These are phyloP conservation scores for Heliangelus exortis DNA, from an alignment of 2,797 vertebrate species.

Conservation along the genomic window DNA sequence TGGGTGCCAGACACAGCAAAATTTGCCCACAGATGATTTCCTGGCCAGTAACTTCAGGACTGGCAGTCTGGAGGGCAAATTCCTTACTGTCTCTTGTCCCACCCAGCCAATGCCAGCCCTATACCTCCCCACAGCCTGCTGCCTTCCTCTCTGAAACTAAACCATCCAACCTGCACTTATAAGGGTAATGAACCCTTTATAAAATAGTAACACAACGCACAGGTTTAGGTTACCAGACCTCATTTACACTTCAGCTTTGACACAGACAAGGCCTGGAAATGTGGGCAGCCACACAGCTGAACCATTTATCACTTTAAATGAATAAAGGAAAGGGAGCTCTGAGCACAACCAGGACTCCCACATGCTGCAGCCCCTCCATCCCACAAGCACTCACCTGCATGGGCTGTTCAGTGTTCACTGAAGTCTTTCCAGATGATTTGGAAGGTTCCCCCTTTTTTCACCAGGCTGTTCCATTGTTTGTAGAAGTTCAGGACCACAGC, in stretches of 20 bases:
- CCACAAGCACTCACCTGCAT: not conserved
- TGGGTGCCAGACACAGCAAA: not conserved
- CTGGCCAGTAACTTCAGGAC: not conserved
- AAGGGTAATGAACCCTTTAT: not conserved
- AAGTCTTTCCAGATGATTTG: not conserved
- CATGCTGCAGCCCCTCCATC: accelerated
- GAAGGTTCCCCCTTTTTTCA: not conserved
- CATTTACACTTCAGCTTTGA: not conserved
- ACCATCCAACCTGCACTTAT: not conserved
- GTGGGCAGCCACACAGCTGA: not conserved
- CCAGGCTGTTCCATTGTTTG: not conserved
- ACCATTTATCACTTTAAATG: not conserved
- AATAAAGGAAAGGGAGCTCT: not conserved
- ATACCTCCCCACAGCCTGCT: not conserved
- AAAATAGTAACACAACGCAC: not conserved
- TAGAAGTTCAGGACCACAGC: not conserved
- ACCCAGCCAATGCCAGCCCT: not conserved
- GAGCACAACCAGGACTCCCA: not conserved
- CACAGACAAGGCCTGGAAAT: not conserved
- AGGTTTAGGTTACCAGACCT: not conserved
- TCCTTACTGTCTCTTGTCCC: not conserved
- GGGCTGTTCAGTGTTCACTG: not conserved
- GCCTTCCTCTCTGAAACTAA: not conserved
- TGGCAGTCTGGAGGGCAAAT: not conserved
- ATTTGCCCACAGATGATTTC: not conserved